These are phyloP conservation scores for Enteromius paludinosus DNA, from an alignment of 2,797 vertebrate genomes.

Conservation along the genomic window DNA sequence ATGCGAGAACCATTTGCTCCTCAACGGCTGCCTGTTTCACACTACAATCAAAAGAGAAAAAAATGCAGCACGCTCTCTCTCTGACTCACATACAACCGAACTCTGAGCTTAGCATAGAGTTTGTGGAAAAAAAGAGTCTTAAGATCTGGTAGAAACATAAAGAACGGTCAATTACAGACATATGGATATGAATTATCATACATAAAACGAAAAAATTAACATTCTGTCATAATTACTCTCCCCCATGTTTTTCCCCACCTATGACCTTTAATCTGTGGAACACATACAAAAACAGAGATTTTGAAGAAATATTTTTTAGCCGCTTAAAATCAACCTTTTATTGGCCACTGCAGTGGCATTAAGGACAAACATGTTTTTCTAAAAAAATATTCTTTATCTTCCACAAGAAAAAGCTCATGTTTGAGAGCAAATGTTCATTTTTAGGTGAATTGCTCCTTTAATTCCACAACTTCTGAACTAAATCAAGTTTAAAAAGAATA, in stretches of 20 bases:
- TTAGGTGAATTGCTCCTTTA: not conserved
- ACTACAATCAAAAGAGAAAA: constrained; percentile 38
- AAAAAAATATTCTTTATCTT: not conserved
- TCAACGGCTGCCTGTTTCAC: constrained; percentile 44
- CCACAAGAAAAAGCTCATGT: not conserved
- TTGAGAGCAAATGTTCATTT: not conserved
- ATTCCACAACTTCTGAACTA: not conserved
- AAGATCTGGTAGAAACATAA: not conserved
- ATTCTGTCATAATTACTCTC: not conserved
- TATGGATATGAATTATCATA: not conserved
- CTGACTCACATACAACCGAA: constrained; percentile 19
- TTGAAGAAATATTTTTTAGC: not conserved
- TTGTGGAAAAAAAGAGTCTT: not conserved
- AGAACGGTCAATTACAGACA: constrained; percentile 9
- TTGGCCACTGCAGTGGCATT: not conserved
- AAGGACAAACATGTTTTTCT: not conserved
- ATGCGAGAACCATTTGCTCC: constrained; percentile 56
- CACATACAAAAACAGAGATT: not conserved
- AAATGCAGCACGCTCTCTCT: constrained; percentile 22
- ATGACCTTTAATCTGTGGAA: not conserved
- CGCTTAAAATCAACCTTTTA: not conserved
- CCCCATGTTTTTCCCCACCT: not conserved
- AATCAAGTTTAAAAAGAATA: not conserved
- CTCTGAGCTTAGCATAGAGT: constrained; percentile 5
- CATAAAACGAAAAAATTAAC: not conserved